Percentiles rank a stretch among this genome's conserved stretches.
phyloP scores from a whole-genome alignment of 2,888 invertebrate genomes.

The Lampropteryx suffumata region DNA sequence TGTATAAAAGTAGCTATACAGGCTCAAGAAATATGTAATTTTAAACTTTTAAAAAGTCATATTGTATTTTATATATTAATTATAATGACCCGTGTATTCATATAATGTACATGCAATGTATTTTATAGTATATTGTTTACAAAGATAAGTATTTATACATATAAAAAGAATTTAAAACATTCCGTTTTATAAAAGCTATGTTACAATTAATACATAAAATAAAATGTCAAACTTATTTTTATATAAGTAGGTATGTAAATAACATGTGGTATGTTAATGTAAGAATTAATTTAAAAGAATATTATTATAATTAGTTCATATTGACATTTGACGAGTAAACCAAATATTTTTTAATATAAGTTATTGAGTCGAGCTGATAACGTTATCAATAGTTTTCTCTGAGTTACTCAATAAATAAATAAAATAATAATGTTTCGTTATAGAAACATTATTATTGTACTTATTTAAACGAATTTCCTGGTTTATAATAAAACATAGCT shows the following conservation, averaged over 20 bases:
- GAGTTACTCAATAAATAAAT: conserved; percentile 1
- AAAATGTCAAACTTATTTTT: background rate
- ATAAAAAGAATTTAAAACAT: background rate
- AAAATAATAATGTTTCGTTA: conserved; percentile 36
- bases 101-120: no score
- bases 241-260: conserved; percentile 6
- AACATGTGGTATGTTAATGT: conserved; percentile 1
- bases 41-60: background rate
- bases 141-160: no score
- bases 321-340: conserved; percentile 8
- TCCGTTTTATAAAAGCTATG: conserved; percentile 2
- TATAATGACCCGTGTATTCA: no score
- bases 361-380: conserved; percentile 3
- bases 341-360: conserved; percentile 27
- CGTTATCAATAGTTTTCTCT: background rate
- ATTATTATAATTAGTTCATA: conserved; percentile 1
- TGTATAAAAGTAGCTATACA: background rate
- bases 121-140: no score
- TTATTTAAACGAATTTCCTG: background rate
- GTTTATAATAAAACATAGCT: conserved; percentile 17
- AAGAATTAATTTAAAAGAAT: background rate
- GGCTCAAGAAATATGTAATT: background rate
- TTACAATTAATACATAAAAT: background rate
- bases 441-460: conserved; percentile 30
- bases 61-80: no score